Conservation (phyloP, 2,797 vertebrate genomes). For the Tragelaphus eurycerus region DNA sequence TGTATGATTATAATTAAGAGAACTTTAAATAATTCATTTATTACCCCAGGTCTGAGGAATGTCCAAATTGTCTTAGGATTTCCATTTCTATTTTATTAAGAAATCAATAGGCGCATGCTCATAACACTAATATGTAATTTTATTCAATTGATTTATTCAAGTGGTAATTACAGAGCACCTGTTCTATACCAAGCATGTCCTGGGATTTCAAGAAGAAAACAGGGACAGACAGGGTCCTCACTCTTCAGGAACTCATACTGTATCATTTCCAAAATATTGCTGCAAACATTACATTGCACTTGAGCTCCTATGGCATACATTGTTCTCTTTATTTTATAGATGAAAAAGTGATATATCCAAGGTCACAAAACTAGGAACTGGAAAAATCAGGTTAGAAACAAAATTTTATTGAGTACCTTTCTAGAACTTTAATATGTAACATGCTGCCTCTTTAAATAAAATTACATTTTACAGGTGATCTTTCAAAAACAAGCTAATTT, state of each 20-base stretch:
- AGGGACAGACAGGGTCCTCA: not conserved
- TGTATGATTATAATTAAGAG: not conserved
- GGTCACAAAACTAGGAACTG: not conserved
- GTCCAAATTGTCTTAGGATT: slow-evolving; percentile 11
- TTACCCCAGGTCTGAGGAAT: not conserved
- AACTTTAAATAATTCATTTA: slow-evolving; percentile 7
- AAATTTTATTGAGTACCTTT: not conserved
- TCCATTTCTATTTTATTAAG: slow-evolving; percentile 15
- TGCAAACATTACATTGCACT: not conserved
- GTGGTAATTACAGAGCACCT: not conserved
- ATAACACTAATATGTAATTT: not conserved
- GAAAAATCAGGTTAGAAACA: slow-evolving; percentile 1
- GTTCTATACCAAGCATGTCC: not conserved
- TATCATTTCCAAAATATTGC: not conserved
- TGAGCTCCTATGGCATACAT: not conserved
- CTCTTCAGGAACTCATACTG: not conserved
- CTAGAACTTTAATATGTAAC: slow-evolving; percentile 4
- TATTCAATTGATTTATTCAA: not conserved
- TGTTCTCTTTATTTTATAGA: not conserved
- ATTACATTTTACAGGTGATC: not conserved
- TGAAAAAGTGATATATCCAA: not conserved
- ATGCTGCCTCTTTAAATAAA: slow-evolving; percentile 6
- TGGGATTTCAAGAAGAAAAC: slow-evolving; percentile 16
- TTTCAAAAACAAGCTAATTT: not conserved
- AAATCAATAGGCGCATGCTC: not conserved